Evolutionary conservation across 1,140 invertebrate species (phyloP).

Genomic region (Eurosta solidaginis): DNA sequence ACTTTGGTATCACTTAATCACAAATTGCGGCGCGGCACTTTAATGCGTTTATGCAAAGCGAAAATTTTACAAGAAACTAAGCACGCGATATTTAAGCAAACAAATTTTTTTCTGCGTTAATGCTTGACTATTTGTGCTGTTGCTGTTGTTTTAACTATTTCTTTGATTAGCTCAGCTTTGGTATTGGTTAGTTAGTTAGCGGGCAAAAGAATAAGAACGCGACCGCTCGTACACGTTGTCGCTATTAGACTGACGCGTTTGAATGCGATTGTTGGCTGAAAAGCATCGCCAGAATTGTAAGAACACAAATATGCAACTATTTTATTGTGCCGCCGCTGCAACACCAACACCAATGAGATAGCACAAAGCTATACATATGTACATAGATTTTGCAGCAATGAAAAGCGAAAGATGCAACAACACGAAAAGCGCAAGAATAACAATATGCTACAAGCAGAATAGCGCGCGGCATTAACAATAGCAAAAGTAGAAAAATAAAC

Average conservation of each 20-base stretch:
- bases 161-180: background rate
- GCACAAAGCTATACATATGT: background rate
- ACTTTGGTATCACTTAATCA: too few species aligned
- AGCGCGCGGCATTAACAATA: background rate
- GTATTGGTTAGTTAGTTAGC: conserved; percentile 16
- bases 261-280: conserved; percentile 27
- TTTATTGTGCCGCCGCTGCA: conserved; percentile 5
- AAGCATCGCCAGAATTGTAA: conserved; percentile 32
- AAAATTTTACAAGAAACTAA: background rate
- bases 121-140: background rate
- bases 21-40: background rate
- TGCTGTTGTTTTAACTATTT: background rate
- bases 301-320: conserved; percentile 18
- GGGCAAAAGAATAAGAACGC: conserved; percentile 35
- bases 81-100: background rate
- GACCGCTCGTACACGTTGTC: conserved; percentile 37
- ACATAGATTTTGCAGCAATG: background rate
- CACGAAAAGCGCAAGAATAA: conserved; percentile 9
- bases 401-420: too few species aligned
- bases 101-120: background rate
- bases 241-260: conserved; percentile 36
- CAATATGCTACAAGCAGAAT: background rate
- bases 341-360: background rate
- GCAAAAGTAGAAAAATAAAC: background rate
- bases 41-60: background rate